These are phyloP conservation scores for Cepaea hortensis DNA, from an alignment of 2,888 invertebrate genomes.

Conservation along the genomic window DNA sequence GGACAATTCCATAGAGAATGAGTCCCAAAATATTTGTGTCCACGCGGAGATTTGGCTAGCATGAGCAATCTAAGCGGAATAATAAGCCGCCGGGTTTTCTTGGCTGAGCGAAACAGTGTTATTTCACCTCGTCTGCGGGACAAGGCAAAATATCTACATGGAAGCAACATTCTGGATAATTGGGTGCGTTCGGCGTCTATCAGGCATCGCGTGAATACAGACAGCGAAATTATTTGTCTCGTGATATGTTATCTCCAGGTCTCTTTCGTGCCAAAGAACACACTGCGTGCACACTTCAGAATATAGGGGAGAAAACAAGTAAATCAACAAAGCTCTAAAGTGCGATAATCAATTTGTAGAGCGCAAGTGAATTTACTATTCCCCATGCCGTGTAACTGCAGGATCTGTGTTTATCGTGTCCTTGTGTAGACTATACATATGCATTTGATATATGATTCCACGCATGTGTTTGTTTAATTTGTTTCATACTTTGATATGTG, in stretches of 20 bases:
- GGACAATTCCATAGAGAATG: slow-evolving; percentile 6
- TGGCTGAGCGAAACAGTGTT: not conserved
- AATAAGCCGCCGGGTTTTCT: not conserved
- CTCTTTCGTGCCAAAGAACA: not conserved
- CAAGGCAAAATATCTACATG: not conserved
- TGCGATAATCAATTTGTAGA: no score
- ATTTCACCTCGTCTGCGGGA: not conserved
- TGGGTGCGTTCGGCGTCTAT: not conserved
- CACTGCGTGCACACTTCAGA: not conserved
- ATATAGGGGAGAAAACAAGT: not conserved
- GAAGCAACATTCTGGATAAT: not conserved
- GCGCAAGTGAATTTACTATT: no score
- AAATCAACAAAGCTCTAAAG: no score
- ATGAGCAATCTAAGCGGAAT: slow-evolving; percentile 11
- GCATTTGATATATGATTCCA: no score
- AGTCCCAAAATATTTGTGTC: not conserved
- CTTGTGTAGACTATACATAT: no score
- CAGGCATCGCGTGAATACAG: not conserved
- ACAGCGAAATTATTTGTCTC: not conserved
- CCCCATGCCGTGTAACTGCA: no score
- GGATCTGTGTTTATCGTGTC: no score
- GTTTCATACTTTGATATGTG: no score
- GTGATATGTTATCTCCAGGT: not conserved
- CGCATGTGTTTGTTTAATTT: no score
- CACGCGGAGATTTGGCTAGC: not conserved